These are phyloP conservation scores for Ophion ellenae DNA, from an alignment of 2,888 invertebrate genomes.

Conservation along the genomic window DNA sequence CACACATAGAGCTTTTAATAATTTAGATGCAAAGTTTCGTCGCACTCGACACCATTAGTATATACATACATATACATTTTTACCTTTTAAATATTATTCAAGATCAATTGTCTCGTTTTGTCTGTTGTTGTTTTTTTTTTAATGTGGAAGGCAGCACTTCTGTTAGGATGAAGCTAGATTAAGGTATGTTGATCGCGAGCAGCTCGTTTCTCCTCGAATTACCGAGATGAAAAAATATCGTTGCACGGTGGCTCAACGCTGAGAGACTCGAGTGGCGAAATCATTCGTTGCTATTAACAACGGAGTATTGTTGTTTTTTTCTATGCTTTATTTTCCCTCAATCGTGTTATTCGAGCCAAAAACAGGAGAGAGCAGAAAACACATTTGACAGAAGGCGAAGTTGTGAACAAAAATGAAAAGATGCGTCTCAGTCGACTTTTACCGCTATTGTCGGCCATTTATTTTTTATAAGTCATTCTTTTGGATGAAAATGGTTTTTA, in stretches of 20 bases:
- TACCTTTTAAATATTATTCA: conserved; percentile 41
- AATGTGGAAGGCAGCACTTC: conserved; percentile 73
- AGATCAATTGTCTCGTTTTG: conserved; percentile 26
- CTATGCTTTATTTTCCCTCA: not conserved
- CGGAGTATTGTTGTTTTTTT: not conserved
- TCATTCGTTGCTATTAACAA: not conserved
- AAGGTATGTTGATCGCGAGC: not conserved
- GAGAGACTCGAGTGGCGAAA: not conserved
- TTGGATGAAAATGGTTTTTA: too few relatives aligned
- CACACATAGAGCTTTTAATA: conserved; percentile 61
- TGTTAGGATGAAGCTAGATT: conserved; percentile 62
- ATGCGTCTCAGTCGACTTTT: too few relatives aligned
- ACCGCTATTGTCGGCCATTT: too few relatives aligned
- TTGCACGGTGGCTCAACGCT: conserved; percentile 3
- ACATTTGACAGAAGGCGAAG: too few relatives aligned
- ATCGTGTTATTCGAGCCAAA: too few relatives aligned
- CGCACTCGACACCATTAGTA: conserved; percentile 32
- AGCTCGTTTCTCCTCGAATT: not conserved
- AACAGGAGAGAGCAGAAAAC: too few relatives aligned
- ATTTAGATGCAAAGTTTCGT: conserved; percentile 56
- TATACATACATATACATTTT: conserved; percentile 29
- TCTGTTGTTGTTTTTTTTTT: conserved; percentile 39
- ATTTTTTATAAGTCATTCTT: too few relatives aligned
- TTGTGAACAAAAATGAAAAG: too few relatives aligned
- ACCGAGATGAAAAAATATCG: conserved; percentile 3